Conservation (phyloP, 2,113 vertebrate species). For the Callorhinus ursinus region DNA sequence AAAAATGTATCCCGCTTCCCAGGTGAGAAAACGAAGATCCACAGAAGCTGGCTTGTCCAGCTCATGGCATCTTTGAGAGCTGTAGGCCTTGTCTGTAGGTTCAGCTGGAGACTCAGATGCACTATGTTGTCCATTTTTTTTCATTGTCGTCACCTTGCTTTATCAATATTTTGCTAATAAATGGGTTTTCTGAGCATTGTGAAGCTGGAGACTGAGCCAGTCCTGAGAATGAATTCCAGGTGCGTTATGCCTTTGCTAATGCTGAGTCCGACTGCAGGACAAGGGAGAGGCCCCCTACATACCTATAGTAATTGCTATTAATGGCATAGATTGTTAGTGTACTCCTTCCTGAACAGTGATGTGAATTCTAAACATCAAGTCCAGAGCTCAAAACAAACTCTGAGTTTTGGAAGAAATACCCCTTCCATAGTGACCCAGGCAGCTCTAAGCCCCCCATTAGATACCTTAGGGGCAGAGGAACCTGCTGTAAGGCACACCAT, state of each 20-base stretch:
- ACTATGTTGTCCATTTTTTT: neutral
- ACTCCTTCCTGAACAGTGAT: neutral
- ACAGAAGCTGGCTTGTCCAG: neutral
- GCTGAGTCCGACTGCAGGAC: neutral
- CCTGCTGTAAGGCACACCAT: neutral
- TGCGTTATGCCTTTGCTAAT: neutral
- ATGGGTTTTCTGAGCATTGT: neutral
- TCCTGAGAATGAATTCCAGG: neutral
- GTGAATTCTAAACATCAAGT: neutral
- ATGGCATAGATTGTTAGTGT: neutral
- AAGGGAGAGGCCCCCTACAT: neutral
- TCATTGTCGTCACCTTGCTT: neutral
- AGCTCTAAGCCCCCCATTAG: no score
- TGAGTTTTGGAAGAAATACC: neutral
- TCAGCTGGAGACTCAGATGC: neutral
- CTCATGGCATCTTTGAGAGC: neutral
- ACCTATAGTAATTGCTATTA: neutral
- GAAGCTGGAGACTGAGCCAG: neutral
- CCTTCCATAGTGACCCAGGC: neutral
- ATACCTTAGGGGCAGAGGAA: neutral
- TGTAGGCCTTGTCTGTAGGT: neutral
- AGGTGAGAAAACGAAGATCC: neutral
- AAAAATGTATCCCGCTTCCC: neutral
- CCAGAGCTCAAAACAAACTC: neutral
- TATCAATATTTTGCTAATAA: neutral